Percentiles rank a stretch among this genome's conserved stretches.
These are phyloP conservation scores for Lacerta agilis DNA, from an alignment of 2,797 vertebrate species.

Conservation along the genomic window DNA sequence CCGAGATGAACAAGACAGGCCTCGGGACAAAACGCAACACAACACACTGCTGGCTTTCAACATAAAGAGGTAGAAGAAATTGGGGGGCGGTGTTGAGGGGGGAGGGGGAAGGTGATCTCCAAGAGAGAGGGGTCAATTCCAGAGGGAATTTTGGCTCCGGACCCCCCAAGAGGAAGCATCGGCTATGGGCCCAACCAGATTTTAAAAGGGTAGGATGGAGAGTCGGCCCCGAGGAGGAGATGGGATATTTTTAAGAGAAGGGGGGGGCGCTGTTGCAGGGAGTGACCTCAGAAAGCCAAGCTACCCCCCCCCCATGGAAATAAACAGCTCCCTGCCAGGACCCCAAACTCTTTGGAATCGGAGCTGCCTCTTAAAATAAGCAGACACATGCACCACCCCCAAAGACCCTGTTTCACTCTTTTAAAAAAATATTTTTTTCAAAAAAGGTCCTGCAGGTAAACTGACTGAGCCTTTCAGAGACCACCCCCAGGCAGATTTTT, in stretches of 20 bases:
- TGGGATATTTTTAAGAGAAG: too few relatives aligned
- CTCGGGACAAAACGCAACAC: background rate
- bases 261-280: background rate
- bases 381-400: too few relatives aligned
- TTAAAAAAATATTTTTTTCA: too few relatives aligned
- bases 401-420: background rate
- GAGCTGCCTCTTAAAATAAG: background rate
- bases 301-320: background rate
- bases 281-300: background rate
- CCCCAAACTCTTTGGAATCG: background rate
- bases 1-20: background rate
- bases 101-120: background rate
- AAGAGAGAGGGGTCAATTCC: background rate
- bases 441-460: too few relatives aligned
- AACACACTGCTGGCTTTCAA: background rate
- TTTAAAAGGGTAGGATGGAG: too few relatives aligned
- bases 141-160: too few relatives aligned
- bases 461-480: too few relatives aligned
- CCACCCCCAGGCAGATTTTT: too few relatives aligned
- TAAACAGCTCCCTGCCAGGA: background rate
- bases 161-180: too few relatives aligned
- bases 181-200: too few relatives aligned
- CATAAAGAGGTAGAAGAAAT: slow-evolving; percentile 7
- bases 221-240: too few relatives aligned
- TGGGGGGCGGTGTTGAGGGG: background rate